Conservation (phyloP, 2,888 invertebrate species). For the Antheraea yamamai region DNA sequence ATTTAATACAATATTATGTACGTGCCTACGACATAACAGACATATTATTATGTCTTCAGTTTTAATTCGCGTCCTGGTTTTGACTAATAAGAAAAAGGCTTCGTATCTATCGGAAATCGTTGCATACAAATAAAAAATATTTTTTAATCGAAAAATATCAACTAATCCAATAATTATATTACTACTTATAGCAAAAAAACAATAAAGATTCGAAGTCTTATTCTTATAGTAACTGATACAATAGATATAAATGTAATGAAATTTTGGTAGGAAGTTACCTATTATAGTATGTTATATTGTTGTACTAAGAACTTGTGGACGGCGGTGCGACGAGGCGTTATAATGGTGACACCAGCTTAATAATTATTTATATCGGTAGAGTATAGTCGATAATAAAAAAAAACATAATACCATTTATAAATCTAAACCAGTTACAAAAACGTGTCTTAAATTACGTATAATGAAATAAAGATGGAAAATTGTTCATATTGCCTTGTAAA, state of each 20-base stretch:
- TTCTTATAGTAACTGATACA: slow-evolving; percentile 55
- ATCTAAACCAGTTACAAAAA: not conserved
- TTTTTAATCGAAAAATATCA: not conserved
- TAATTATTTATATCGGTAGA: not conserved
- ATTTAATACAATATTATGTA: slow-evolving; percentile 42
- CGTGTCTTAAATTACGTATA: not conserved
- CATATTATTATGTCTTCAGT: slow-evolving; percentile 28
- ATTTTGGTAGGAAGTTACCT: slow-evolving; percentile 67
- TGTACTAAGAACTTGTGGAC: slow-evolving; percentile 37
- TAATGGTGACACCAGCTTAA: slow-evolving; percentile 12
- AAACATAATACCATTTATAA: not conserved
- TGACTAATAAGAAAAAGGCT: slow-evolving; percentile 51
- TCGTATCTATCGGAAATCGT: slow-evolving; percentile 38
- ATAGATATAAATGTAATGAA: slow-evolving; percentile 51
- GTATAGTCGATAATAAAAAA: not conserved
- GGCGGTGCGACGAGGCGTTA: not conserved
- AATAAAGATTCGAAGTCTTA: slow-evolving; percentile 45
- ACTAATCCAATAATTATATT: not conserved
- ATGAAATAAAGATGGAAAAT: not conserved
- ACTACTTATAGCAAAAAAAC: slow-evolving; percentile 1
- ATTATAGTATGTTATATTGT: slow-evolving; percentile 51
- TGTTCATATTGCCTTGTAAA: not conserved
- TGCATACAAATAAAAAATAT: not conserved
- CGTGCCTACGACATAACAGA: slow-evolving; percentile 34
- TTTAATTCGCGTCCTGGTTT: slow-evolving; percentile 22